Evolutionary conservation across 2,888 invertebrate genomes (phyloP).

Genomic region (Panzeria rudis): DNA sequence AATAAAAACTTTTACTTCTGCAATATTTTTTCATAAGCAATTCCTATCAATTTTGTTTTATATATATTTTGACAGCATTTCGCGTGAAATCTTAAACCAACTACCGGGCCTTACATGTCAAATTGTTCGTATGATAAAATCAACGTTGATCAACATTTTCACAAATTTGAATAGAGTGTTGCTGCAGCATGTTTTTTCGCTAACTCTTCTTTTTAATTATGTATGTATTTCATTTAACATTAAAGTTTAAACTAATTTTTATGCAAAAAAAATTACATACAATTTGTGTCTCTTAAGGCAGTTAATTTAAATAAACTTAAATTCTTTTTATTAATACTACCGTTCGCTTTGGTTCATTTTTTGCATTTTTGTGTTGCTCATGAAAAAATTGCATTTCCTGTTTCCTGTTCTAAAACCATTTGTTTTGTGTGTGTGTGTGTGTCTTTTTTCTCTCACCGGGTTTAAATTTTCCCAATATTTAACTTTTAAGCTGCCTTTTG

Average conservation of each 20-base stretch:
- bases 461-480: conserved; percentile 66
- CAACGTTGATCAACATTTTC: no score
- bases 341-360: conserved; percentile 35
- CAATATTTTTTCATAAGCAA: no score
- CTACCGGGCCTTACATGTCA: no score
- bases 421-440: conserved; percentile 47
- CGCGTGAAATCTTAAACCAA: no score
- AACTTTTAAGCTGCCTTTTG: conserved; percentile 47
- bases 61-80: no score
- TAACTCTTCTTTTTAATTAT: not conserved
- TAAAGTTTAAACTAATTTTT: not conserved
- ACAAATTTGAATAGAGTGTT: not conserved
- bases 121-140: no score
- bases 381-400: conserved; percentile 69
- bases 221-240: not conserved
- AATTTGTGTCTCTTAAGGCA: conserved; percentile 24
- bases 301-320: conserved; percentile 47
- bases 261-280: not conserved
- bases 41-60: no score
- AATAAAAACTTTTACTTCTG: no score
- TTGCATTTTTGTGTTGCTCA: conserved; percentile 14
- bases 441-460: conserved; percentile 51
- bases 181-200: not conserved
- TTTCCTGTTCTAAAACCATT: conserved; percentile 71
- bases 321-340: conserved; percentile 43